A percentile compares a stretch with the other conserved stretches of the same genome.
Conservation (phyloP, 2,888 invertebrate genomes). For the Lasioglossum villosulum region DNA sequence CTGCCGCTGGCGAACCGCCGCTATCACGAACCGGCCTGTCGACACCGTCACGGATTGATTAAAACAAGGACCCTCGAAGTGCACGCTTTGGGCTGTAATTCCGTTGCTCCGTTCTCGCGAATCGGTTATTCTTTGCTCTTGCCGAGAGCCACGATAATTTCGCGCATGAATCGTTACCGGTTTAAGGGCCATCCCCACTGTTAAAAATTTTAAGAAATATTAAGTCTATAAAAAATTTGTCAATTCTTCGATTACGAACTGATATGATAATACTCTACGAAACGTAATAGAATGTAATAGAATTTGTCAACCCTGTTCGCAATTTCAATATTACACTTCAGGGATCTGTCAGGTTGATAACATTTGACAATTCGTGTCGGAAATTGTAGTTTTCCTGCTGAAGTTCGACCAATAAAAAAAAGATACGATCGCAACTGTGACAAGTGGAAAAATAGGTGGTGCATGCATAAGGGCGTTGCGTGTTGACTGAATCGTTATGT, state of each 20-base stretch:
- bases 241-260: too few relatives aligned
- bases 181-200: background rate
- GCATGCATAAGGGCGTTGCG: background rate
- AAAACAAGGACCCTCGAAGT: slow-evolving; percentile 41
- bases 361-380: background rate
- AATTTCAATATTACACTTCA: background rate
- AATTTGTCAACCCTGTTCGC: background rate
- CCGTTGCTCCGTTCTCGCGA: background rate
- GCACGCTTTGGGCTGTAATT: slow-evolving; percentile 7
- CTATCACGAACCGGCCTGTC: slow-evolving; percentile 44
- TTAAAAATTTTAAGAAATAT: too few relatives aligned
- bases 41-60: slow-evolving; percentile 64
- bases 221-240: too few relatives aligned
- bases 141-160: background rate
- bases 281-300: background rate
- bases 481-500: slow-evolving; percentile 5
- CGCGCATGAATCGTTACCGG: background rate
- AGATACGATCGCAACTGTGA: background rate
- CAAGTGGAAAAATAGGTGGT: background rate
- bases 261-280: too few relatives aligned
- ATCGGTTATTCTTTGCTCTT: background rate
- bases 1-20: slow-evolving; percentile 54
- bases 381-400: background rate
- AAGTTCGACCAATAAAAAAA: background rate
- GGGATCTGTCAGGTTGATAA: background rate